Conservation (phyloP, 2,888 invertebrate genomes). For the Trichopoda pennipes region DNA sequence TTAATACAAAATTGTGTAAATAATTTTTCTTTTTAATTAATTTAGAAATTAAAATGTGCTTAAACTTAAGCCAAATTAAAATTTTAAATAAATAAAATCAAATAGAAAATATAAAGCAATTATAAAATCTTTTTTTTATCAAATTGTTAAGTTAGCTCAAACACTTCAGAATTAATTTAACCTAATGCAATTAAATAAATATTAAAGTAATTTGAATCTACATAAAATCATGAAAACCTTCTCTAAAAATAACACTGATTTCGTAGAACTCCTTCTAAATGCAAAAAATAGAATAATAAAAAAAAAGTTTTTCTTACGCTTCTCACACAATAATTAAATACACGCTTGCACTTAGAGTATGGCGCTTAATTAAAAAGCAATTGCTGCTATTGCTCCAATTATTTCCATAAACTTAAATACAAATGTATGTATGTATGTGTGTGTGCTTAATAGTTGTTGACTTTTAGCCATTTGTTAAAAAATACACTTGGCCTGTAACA, state of each 20-base stretch:
- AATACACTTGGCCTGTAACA: slow-evolving; percentile 24
- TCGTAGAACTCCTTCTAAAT: slow-evolving; percentile 1
- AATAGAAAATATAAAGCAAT: too few species aligned
- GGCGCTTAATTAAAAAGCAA: slow-evolving; percentile 57
- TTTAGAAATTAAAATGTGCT: too few species aligned
- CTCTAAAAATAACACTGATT: slow-evolving; percentile 23
- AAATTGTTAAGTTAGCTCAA: too few species aligned
- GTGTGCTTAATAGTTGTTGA: neutral
- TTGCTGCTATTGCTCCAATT: slow-evolving; percentile 31
- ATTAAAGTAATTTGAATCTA: neutral
- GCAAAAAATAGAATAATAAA: slow-evolving; percentile 1
- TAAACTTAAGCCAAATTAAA: too few species aligned
- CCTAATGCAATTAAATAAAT: neutral
- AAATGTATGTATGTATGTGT: neutral
- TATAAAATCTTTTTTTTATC: too few species aligned
- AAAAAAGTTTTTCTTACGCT: slow-evolving; percentile 19
- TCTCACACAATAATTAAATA: slow-evolving; percentile 59
- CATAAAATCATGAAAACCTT: neutral
- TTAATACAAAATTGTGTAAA: too few species aligned
- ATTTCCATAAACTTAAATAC: slow-evolving; percentile 2
- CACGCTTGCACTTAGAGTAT: slow-evolving; percentile 49
- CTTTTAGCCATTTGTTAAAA: slow-evolving; percentile 36
- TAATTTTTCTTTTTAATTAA: too few species aligned
- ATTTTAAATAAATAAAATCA: too few species aligned
- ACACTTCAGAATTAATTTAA: too few species aligned